Evolutionary conservation across 2,888 invertebrate species (phyloP), one percentile per base, ranked within the genome.

Genomic region (Eristalis arbustorum): DNA sequence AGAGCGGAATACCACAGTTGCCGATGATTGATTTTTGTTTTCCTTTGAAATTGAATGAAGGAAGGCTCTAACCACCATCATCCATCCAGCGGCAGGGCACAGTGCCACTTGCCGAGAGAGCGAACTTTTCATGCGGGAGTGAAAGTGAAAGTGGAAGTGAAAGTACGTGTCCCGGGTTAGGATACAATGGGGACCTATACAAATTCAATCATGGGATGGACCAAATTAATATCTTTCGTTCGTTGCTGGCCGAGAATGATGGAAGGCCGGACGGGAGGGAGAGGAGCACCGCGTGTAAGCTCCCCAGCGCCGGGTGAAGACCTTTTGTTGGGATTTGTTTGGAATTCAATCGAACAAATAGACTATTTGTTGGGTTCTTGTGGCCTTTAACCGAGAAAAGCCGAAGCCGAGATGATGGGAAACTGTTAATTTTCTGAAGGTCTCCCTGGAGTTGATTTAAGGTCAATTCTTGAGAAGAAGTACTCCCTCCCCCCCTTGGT

Each of bases 11-110:
- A 87, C 83, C 87, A 87, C 83, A 87, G 87, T 87, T 83, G 79
- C 63, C 75, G 74, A 75, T 87, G 87, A 87, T 87, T 87, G 87
- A 87, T 87, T 87, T 87, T 83, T 87, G 87, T 83, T 87, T 87
- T 87, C 62, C 78, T 87, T 82, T 78, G 68, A 83, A 83, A 87
- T 87, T 87, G 87, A 81, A 85, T 69, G 74, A 68, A 59, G 72
- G 57, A 57, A 31, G 72, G 49, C 77, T 42, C 42, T 14, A n/a
- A n/a, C n/a, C 42, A 42, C 42, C 42, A 40, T 23, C 49, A 49
- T 6, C n/a, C 49, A n/a, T n/a, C n/a, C 49, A 18, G 4, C 49
- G 5, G 4, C 49, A n/a, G 6, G 6, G 49, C 49, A n/a, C n/a
- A 18, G 49, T n/a, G 49, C 49, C 49, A 49, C 49, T 49, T 49